Conservation (phyloP, 2,113 vertebrate species). For the Numenius arquata region DNA sequence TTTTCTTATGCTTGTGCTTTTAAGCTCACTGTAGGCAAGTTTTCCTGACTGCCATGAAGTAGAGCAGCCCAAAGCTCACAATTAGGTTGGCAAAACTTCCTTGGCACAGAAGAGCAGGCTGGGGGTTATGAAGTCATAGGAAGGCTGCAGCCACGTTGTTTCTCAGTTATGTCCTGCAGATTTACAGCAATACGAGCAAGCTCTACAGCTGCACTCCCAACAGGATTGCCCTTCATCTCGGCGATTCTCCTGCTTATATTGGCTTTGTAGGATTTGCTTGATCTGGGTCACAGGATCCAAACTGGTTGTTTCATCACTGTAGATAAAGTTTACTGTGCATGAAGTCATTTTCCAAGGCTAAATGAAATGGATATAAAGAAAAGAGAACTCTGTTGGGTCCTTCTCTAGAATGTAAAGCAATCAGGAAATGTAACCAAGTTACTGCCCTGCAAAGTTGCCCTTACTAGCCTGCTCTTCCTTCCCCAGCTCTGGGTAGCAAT, state of each 20-base stretch:
- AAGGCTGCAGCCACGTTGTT: fast-evolving
- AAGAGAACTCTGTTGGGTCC: neutral
- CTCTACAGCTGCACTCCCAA: neutral
- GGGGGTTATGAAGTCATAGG: neutral
- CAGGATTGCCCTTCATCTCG: neutral
- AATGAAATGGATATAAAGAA: neutral
- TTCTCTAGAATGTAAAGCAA: neutral
- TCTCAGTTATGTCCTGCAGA: neutral
- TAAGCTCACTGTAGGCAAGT: neutral
- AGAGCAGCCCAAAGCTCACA: neutral
- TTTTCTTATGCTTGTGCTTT: neutral
- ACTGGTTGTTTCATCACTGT: neutral
- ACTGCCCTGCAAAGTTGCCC: neutral
- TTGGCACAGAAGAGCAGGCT: neutral
- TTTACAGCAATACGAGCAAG: neutral
- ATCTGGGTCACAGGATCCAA: neutral
- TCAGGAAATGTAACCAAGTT: neutral
- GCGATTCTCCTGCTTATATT: neutral
- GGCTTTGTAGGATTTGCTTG: neutral
- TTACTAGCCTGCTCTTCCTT: neutral
- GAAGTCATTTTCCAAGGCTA: neutral
- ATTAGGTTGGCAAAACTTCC: neutral
- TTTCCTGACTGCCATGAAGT: neutral
- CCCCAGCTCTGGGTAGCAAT: neutral
- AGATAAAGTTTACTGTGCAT: neutral